phyloP scores from a whole-genome alignment of 2,888 invertebrate genomes.

The Myathropa florea region DNA sequence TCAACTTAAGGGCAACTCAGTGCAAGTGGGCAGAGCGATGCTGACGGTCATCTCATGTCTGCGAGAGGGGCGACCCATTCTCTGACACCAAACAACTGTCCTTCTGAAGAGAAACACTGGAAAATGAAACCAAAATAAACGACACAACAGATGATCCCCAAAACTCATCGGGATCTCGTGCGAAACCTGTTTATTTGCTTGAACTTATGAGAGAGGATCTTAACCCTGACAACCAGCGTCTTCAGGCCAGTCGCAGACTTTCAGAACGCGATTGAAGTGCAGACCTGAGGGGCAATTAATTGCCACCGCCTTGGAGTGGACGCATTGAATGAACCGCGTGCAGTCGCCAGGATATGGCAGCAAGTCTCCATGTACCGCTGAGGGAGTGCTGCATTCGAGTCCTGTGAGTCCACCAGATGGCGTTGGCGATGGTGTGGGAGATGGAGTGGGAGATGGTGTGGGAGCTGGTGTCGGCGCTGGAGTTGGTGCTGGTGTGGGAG shows the following conservation, averaged over 20 bases:
- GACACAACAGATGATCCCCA: no score
- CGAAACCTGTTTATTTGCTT: not conserved
- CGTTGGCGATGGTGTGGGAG: not conserved
- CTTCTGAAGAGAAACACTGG: no score
- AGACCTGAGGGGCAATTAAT: slow-evolving; percentile 73
- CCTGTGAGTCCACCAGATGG: slow-evolving; percentile 1
- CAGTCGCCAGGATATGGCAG: slow-evolving; percentile 57
- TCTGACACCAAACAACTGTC: no score
- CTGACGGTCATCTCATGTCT: no score
- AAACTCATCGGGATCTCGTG: not conserved
- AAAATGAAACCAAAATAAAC: no score
- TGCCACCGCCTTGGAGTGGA: slow-evolving; percentile 36
- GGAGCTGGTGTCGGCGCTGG: slow-evolving; percentile 28
- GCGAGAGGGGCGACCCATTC: no score
- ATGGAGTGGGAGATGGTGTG: not conserved
- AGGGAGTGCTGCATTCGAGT: not conserved
- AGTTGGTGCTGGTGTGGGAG: slow-evolving; percentile 18
- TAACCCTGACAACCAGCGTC: slow-evolving; percentile 74
- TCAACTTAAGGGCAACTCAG: no score
- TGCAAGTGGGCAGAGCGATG: no score
- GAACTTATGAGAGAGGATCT: no score
- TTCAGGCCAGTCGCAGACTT: slow-evolving; percentile 74
- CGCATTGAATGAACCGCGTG: slow-evolving; percentile 71
- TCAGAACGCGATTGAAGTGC: slow-evolving; percentile 69
- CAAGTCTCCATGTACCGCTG: slow-evolving; percentile 17